phyloP scores from a whole-genome alignment of 2,797 vertebrate genomes.

The Pangasius krempfi region DNA sequence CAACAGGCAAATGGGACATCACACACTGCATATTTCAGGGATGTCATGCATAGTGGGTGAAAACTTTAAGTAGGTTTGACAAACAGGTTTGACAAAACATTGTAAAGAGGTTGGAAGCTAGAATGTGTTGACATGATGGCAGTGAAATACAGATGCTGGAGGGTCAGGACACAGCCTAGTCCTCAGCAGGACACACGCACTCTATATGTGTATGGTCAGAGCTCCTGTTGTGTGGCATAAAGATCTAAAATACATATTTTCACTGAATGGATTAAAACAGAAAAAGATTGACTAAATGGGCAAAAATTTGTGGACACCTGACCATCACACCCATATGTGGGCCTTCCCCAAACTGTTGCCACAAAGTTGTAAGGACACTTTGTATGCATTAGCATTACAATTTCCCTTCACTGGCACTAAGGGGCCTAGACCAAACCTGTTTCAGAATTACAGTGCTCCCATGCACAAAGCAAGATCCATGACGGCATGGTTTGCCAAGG shows the following conservation, averaged over 20 bases:
- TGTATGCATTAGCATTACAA: not conserved
- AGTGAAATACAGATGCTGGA: conserved; percentile 81
- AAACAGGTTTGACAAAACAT: not conserved
- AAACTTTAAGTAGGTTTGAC: not conserved
- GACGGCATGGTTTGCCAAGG: not conserved
- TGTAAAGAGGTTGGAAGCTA: conserved; percentile 27
- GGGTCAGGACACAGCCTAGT: conserved; percentile 74
- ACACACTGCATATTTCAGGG: not conserved
- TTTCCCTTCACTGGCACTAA: not conserved
- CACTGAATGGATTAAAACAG: not conserved
- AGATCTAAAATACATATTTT: not conserved
- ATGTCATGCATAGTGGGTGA: conserved; percentile 3
- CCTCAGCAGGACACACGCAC: conserved; percentile 58
- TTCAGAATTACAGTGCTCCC: too few species aligned
- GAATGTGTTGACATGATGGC: conserved; percentile 71
- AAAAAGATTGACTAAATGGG: not conserved
- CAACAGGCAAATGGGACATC: not conserved
- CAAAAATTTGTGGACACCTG: not conserved
- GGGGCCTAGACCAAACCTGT: not conserved
- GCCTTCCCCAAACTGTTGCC: not conserved
- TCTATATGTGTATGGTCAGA: not conserved
- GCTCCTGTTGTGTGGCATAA: not conserved
- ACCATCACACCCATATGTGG: not conserved
- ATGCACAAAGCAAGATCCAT: not conserved
- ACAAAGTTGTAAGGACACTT: not conserved